These are phyloP conservation scores for Maccullochella peelii DNA, from an alignment of 2,113 vertebrate species.

Conservation along the genomic window DNA sequence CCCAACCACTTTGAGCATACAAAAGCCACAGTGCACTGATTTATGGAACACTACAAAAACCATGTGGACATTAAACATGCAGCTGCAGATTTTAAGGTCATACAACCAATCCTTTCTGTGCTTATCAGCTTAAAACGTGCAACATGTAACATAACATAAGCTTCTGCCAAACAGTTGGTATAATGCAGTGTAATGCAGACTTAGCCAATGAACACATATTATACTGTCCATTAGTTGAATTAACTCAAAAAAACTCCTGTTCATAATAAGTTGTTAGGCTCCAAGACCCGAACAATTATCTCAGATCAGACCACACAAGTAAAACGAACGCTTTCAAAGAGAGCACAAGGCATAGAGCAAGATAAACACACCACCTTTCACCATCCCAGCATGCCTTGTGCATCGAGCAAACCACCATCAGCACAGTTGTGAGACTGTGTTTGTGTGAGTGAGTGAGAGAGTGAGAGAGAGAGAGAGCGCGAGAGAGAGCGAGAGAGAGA, in stretches of 20 bases:
- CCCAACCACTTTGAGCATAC: slow-evolving; percentile 34
- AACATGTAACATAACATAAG: slow-evolving; percentile 9
- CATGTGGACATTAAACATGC: slow-evolving; percentile 31
- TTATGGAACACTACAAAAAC: slow-evolving; percentile 42
- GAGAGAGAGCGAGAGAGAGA: not conserved
- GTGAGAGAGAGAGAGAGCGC: not conserved
- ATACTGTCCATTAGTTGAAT: slow-evolving; percentile 20
- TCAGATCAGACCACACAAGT: slow-evolving; percentile 35
- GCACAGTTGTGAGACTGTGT: slow-evolving; percentile 20
- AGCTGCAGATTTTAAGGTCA: slow-evolving; percentile 37
- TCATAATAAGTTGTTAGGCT: slow-evolving; percentile 13
- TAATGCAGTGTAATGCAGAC: slow-evolving; percentile 11
- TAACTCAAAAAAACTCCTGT: not conserved
- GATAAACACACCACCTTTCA: slow-evolving; percentile 26
- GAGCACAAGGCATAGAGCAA: slow-evolving; percentile 34
- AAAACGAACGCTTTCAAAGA: slow-evolving; percentile 12
- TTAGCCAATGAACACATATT: slow-evolving; percentile 20
- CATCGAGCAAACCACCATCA: slow-evolving; percentile 36
- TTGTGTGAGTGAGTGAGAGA: slow-evolving; percentile 18
- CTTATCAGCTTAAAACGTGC: slow-evolving; percentile 27
- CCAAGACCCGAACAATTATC: slow-evolving; percentile 5
- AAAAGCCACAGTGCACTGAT: slow-evolving; percentile 30
- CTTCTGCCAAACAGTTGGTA: not conserved
- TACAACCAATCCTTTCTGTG: slow-evolving; percentile 36
- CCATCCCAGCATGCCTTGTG: slow-evolving; percentile 55